Base-by-base conservation (phyloP, 2,113 vertebrate species). In the Tetrax tetrax region DNA sequence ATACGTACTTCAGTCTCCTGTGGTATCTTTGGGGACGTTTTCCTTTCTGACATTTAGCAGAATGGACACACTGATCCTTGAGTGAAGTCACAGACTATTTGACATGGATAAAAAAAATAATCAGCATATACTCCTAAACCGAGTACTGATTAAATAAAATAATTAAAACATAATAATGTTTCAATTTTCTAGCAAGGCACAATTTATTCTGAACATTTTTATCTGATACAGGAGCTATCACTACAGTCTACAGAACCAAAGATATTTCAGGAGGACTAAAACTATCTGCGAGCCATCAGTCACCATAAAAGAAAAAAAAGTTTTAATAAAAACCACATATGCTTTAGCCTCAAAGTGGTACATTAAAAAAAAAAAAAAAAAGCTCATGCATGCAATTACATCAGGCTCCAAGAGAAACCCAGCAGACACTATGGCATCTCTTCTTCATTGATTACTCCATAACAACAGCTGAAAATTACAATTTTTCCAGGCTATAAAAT, bases 401-500 rank as follows among this genome's bases (percentile, higher is more conserved):
- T 83, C 79, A 89, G 76, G 38, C 75, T 81, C 89, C n/a, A 65
- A 78, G 70, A 91, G 64, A 71, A 96, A 92, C 66, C 74, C 47
- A 85, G 95, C 78, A 95, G 89, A 95, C 95, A 93, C 63, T 48
- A 54, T 83, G 75, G 53, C 64, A 86, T 59, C 83, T 88, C 87
- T 87, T 95, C 83, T 91, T 78, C 95, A 89, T 90, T 61, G 89
- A 94, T 87, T 96, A 92, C 77, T 75, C 90, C 81, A 85, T 83
- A 93, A 89, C 89, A 94, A 94, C 96, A 96, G 95, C 95, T 96
- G 96, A 92, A 96, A 95, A 95, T 93, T 17, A 92, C 92, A 60
- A 91, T 90, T 97, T 96, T 95, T 95, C 92, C 96, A 96, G 93
- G 87, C 96, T 96, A 83, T 94, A 92, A 96, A 97, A 94, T 89